A percentile compares a stretch with the other conserved stretches of the same genome.
phyloP scores from a whole-genome alignment of 2,888 invertebrate genomes.

The Emmelina monodactyla region DNA sequence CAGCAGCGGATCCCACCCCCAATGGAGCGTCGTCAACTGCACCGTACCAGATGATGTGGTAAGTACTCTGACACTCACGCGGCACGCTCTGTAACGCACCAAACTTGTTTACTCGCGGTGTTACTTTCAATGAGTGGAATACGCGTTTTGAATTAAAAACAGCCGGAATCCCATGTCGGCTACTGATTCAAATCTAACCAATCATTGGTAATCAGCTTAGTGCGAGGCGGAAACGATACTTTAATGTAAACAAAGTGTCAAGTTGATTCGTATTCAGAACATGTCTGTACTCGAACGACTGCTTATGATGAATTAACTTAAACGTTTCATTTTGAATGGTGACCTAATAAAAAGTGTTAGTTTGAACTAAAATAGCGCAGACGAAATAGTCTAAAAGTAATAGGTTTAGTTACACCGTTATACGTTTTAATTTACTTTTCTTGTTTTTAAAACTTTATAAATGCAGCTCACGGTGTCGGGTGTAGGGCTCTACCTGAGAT shows the following conservation, averaged over 20 bases:
- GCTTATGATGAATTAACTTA: too few species aligned
- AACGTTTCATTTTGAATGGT: too few species aligned
- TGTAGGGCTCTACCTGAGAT: too few species aligned
- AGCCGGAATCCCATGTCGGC: background rate
- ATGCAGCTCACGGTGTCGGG: too few species aligned
- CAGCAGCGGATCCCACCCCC: slow-evolving; percentile 57
- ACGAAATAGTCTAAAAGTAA: too few species aligned
- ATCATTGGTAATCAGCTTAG: background rate
- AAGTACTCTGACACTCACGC: slow-evolving; percentile 26
- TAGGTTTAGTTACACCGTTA: too few species aligned
- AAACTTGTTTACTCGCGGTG: background rate
- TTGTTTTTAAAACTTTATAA: too few species aligned
- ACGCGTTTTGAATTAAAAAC: background rate
- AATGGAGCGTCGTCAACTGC: slow-evolving; percentile 72
- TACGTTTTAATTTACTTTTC: too few species aligned
- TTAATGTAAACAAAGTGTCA: background rate
- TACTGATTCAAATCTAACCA: slow-evolving; percentile 1
- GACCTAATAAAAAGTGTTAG: too few species aligned
- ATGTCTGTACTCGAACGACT: too few species aligned
- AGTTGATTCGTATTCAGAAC: background rate
- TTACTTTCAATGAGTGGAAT: slow-evolving; percentile 2
- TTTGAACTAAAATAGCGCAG: too few species aligned
- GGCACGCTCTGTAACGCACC: slow-evolving; percentile 2
- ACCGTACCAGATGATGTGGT: slow-evolving; percentile 68
- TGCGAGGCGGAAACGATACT: background rate